phyloP scores from a whole-genome alignment of 2,797 vertebrate genomes.

The Podarcis lilfordi region DNA sequence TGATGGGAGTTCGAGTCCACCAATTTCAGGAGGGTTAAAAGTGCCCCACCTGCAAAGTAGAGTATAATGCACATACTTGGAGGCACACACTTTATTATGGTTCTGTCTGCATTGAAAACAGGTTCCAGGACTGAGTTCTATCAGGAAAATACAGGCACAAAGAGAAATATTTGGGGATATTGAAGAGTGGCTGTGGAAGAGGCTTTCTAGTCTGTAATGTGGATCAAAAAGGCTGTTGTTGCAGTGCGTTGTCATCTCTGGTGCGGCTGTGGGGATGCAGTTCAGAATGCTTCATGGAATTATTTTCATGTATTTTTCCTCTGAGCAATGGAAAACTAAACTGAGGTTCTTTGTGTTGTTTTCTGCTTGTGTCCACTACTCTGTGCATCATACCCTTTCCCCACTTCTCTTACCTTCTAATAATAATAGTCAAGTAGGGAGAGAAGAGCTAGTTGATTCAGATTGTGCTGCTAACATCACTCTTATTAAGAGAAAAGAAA shows the following conservation, averaged over 20 bases:
- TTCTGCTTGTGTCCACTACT: slow-evolving; percentile 1
- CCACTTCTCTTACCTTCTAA: neutral
- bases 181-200: neutral
- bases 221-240: neutral
- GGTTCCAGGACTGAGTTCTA: neutral
- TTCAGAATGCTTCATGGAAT: neutral
- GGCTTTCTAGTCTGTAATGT: neutral
- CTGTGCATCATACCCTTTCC: neutral
- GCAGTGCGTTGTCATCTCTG: neutral
- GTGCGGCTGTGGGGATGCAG: neutral
- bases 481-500: neutral
- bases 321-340: neutral
- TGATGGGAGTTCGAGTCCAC: neutral
- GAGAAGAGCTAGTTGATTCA: neutral
- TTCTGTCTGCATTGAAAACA: neutral
- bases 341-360: neutral
- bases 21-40: neutral
- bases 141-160: neutral
- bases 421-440: neutral
- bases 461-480: neutral
- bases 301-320: neutral
- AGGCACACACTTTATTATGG: neutral
- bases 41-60: neutral
- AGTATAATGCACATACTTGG: neutral
- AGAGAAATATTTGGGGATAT: neutral